phyloP scores from a whole-genome alignment of 2,888 invertebrate species.

The Andrena camellia region DNA sequence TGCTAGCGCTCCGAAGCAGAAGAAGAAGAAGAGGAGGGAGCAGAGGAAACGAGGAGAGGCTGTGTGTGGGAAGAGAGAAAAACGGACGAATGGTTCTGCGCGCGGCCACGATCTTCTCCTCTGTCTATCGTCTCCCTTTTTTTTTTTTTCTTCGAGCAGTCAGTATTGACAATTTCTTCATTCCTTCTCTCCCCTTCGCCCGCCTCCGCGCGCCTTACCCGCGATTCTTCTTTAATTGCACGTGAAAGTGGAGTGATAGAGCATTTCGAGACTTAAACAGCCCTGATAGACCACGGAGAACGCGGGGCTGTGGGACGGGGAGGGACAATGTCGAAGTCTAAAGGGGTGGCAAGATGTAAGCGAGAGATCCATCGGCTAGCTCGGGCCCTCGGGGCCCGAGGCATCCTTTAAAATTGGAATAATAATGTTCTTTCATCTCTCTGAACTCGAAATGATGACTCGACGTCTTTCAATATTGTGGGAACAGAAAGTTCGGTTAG shows the following conservation, averaged over 20 bases:
- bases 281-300: slow-evolving; percentile 41
- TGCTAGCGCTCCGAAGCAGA: slow-evolving; percentile 26
- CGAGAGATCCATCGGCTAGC: slow-evolving; percentile 70
- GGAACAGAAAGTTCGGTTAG: slow-evolving; percentile 81
- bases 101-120: slow-evolving; percentile 7
- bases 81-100: slow-evolving; percentile 26
- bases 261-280: slow-evolving; percentile 77
- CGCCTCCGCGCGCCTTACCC: not conserved
- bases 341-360: slow-evolving; percentile 72
- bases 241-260: slow-evolving; percentile 80
- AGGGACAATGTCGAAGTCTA: slow-evolving; percentile 56
- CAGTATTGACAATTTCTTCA: slow-evolving; percentile 48
- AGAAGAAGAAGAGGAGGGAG: slow-evolving; percentile 18
- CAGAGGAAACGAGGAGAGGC: slow-evolving; percentile 13
- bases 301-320: slow-evolving; percentile 31
- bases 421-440: slow-evolving; percentile 84
- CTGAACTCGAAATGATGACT: slow-evolving; percentile 83
- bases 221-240: not conserved
- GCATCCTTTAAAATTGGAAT: slow-evolving; percentile 84
- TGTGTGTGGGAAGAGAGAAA: slow-evolving; percentile 20
- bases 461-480: slow-evolving; percentile 84
- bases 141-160: not conserved
- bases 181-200: slow-evolving; percentile 29
- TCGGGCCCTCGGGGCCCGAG: slow-evolving; percentile 65
- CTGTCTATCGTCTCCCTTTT: not conserved